Base-by-base conservation (phyloP, 1,140 invertebrate species). In the Bombyx mori region DNA sequence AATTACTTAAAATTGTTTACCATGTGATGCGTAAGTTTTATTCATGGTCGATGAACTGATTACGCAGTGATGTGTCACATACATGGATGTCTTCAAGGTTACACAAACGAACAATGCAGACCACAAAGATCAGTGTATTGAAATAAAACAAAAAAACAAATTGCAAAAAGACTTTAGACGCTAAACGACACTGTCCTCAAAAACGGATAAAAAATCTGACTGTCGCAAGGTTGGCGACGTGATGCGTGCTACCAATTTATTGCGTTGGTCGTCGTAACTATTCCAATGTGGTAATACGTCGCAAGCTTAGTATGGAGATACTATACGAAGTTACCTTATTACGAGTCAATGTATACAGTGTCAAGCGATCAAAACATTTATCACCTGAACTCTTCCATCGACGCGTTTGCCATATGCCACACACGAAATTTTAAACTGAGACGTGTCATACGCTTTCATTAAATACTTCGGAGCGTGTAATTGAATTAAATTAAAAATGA, bases 181-280 rank as follows among this genome's bases (percentile, higher is more conserved):
- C 66, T 71, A 73, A 73, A 73, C 70, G 73, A 67, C 69, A 71
- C 61, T 69, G 68, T 66, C 70, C 71, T 72, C 60, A 63, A 67
- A 72, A 74, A 71, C 62, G 56, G 46, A 67, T 57, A 71, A 68
- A 69, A 74, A 72, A 71, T 50, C 57, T 57, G 61, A 53, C 54
- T 26, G 54, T 44, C 56, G 54, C 68, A 73, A 77, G 69, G 66
- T 63, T 68, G 63, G 56, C 73, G 62, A 65, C 70, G 61, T 60
- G 54, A 47, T 52, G 46, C 68, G 57, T 35, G 62, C 54, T 63
- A 68, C 62, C 60, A 46, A 35, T 35, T 35, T 35, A 35, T 35
- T 35, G 0, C 2, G 26, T 35, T 1, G 26, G 26, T 35, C 2
- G 2, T 5, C 26, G 26, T 3, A 35, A 35, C 4, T 35, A 2